phyloP scores from a whole-genome alignment of 1,140 invertebrate genomes.

The Lepidostoma basale region DNA sequence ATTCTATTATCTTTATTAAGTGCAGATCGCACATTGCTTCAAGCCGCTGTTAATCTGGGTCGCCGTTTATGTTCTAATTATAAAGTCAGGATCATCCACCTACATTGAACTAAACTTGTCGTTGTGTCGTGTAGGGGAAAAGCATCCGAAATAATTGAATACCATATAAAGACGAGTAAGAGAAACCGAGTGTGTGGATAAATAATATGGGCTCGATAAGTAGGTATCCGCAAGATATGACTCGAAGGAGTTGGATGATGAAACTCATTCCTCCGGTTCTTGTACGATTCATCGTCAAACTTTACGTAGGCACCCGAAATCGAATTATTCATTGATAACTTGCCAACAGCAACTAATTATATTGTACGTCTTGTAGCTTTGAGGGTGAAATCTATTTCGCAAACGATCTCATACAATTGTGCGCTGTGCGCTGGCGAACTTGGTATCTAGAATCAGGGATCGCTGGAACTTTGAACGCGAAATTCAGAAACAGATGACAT shows the following conservation, averaged over 20 bases:
- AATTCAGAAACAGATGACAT: slow-evolving; percentile 22
- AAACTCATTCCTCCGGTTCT: neutral
- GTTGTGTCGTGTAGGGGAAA: too few species aligned
- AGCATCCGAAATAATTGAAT: too few species aligned
- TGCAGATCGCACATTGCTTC: too few species aligned
- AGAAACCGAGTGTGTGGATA: neutral
- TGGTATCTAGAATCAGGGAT: slow-evolving; percentile 11
- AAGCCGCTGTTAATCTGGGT: too few species aligned
- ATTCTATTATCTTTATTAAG: too few species aligned
- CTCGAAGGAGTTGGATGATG: neutral
- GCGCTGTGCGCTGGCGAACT: neutral
- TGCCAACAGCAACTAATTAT: slow-evolving; percentile 23
- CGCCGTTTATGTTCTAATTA: too few species aligned
- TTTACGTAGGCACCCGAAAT: slow-evolving; percentile 7
- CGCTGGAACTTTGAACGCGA: neutral
- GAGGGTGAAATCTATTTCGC: neutral
- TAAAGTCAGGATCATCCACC: too few species aligned
- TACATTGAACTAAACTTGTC: too few species aligned
- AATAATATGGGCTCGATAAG: slow-evolving; percentile 1
- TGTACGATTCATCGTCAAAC: slow-evolving; percentile 16
- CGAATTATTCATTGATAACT: slow-evolving; percentile 24
- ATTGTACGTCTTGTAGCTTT: slow-evolving; percentile 6
- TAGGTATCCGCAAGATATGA: neutral
- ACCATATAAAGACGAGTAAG: too few species aligned
- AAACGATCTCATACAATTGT: neutral